Evolutionary conservation across 2,888 invertebrate genomes (phyloP).

Genomic region (Erannis defoliaria): DNA sequence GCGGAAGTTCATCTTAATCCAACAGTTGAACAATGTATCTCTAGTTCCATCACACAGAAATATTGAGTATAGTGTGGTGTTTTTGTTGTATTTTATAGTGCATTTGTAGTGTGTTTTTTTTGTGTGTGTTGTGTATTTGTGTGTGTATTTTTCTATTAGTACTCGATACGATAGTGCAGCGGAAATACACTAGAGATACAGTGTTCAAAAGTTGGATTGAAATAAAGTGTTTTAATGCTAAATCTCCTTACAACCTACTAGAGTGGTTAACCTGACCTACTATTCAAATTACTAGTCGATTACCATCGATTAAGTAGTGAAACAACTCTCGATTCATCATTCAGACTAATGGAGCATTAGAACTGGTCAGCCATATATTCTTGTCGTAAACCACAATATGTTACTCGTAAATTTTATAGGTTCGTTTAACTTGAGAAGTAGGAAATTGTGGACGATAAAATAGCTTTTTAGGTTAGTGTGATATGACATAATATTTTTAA

Average conservation of each 20-base stretch:
- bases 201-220: no score
- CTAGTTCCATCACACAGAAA: no score
- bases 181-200: no score
- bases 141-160: no score
- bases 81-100: no score
- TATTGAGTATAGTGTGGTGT: no score
- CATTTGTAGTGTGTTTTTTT: no score
- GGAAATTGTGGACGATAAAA: conserved; percentile 16
- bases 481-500: neutral
- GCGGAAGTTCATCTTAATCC: no score
- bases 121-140: no score
- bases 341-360: conserved; percentile 36
- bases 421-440: conserved; percentile 45
- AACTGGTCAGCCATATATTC: conserved; percentile 36
- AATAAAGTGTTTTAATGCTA: no score
- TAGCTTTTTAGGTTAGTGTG: neutral
- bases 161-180: no score
- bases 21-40: no score
- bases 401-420: conserved; percentile 51
- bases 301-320: conserved; percentile 1
- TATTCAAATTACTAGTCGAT: neutral
- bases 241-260: neutral
- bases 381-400: conserved; percentile 46
- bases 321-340: conserved; percentile 10
- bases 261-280: neutral